Conservation (phyloP, 2,797 vertebrate species). For the Lacerta viridis region DNA sequence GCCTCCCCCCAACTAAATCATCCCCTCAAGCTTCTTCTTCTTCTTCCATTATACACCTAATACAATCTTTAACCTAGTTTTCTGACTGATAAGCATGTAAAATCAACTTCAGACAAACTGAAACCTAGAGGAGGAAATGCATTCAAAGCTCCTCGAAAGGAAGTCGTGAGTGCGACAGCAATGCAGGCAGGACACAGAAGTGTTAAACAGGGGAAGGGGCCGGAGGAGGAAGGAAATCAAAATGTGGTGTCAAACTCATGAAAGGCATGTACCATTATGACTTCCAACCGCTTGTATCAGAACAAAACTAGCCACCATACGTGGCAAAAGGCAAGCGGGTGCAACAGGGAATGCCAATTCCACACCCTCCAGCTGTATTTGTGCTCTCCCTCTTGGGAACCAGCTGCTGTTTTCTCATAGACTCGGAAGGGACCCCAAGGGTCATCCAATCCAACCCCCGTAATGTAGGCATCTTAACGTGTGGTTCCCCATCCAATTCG, state of each 20-base stretch:
- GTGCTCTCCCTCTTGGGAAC: background rate
- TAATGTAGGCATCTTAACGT: no score
- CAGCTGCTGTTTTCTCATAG: no score
- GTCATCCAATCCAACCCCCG: no score
- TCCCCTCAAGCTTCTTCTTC: no score
- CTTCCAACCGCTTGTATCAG: background rate
- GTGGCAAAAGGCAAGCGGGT: background rate
- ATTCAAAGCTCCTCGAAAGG: constrained; percentile 27
- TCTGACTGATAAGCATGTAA: background rate
- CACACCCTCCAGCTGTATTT: background rate
- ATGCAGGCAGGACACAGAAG: background rate
- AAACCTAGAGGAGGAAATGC: constrained; percentile 40
- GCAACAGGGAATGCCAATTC: background rate
- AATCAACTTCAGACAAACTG: constrained; percentile 10
- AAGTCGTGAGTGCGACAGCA: constrained; percentile 9
- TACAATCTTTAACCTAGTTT: background rate
- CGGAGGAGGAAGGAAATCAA: background rate
- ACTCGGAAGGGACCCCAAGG: no score
- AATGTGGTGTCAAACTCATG: background rate
- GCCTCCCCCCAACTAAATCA: background rate
- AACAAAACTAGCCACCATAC: background rate
- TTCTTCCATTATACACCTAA: background rate
- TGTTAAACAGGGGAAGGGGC: constrained; percentile 15
- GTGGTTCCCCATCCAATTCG: no score
- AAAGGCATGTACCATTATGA: background rate